These are phyloP conservation scores for Beris chalybata DNA, from an alignment of 2,888 invertebrate species.

Conservation along the genomic window DNA sequence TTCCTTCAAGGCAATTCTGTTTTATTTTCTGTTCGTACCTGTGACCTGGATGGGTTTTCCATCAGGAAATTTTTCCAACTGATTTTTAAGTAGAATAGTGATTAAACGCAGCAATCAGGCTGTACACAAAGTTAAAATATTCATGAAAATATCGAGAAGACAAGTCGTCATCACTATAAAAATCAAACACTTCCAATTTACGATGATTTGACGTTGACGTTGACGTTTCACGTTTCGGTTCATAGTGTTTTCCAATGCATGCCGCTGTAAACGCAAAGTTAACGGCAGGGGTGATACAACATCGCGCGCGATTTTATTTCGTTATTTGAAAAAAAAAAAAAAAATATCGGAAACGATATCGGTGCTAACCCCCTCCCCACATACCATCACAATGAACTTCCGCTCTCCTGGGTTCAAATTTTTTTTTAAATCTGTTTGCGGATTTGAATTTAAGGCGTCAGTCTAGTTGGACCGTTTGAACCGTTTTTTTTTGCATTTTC, in stretches of 20 bases:
- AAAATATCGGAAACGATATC: too few relatives aligned
- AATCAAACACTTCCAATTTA: slow-evolving; percentile 16
- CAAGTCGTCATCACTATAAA: slow-evolving; percentile 21
- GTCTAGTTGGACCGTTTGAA: too few relatives aligned
- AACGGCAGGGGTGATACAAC: background rate
- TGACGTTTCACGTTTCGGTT: background rate
- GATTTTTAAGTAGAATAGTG: too few relatives aligned
- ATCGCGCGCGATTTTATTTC: background rate
- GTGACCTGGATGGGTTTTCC: slow-evolving; percentile 17
- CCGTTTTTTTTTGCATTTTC: too few relatives aligned
- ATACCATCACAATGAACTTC: too few relatives aligned
- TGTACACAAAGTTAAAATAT: background rate
- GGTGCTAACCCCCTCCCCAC: too few relatives aligned
- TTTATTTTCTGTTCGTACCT: background rate
- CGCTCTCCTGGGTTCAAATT: too few relatives aligned
- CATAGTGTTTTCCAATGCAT: background rate
- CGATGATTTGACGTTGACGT: slow-evolving; percentile 10
- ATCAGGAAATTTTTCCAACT: background rate
- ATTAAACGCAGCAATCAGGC: background rate
- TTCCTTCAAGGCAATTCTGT: background rate
- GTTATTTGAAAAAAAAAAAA: background rate
- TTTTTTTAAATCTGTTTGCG: too few relatives aligned
- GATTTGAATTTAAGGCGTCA: too few relatives aligned
- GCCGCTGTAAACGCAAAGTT: too few relatives aligned
- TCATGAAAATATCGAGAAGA: slow-evolving; percentile 2